Evolutionary conservation across 2,888 invertebrate species (phyloP), one percentile per base, ranked within the genome.

Genomic region (Chirona hameri): DNA sequence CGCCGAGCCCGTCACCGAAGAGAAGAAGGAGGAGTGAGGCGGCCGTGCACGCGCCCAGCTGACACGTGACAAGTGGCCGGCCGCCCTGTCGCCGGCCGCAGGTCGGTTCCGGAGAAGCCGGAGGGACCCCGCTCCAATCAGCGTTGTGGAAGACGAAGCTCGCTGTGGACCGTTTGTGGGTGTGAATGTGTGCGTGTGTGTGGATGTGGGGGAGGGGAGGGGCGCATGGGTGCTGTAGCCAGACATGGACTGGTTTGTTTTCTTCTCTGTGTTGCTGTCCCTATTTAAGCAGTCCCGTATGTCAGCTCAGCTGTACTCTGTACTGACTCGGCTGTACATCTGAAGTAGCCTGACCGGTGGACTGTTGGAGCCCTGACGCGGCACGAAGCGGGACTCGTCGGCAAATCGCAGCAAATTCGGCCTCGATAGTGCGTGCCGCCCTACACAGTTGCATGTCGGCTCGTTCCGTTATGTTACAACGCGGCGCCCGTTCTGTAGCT

Each of bases 1-100:
- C 88, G 94, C 95, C 88, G 92, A 93, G 87, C 93, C 88, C 95
- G 95, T 90, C 94, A 94, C 90, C 93, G 94, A 91, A 94, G 93
- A 91, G 88, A 48, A 31, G 57, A 79, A 81, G 65, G 76, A 76
- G 12, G 76, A 76, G 76, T 76, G n/a, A n/a, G 24, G 7, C n/a
- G 60, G 5, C 60, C 24, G 60, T 4, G 60, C 24, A 3, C 12
- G 69, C 29, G 29, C 69, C n/a, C 29, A 15, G n/a, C n/a, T 29
- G 69, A 69, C 29, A 27, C 65, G 57, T 57, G 57, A 57, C 57
- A 3, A 3, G 57, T n/a, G 15, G 76, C 39, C 39, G 76, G 76
- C 76, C 69, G 65, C 27, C 5, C 57, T 27, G 27, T 14, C 69
- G 69, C 7, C 65, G n/a, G n/a, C n/a, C n/a, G n/a, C n/a, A n/a